Base-by-base conservation (phyloP, 2,888 invertebrate species). In the Orchesellides sinensis region DNA sequence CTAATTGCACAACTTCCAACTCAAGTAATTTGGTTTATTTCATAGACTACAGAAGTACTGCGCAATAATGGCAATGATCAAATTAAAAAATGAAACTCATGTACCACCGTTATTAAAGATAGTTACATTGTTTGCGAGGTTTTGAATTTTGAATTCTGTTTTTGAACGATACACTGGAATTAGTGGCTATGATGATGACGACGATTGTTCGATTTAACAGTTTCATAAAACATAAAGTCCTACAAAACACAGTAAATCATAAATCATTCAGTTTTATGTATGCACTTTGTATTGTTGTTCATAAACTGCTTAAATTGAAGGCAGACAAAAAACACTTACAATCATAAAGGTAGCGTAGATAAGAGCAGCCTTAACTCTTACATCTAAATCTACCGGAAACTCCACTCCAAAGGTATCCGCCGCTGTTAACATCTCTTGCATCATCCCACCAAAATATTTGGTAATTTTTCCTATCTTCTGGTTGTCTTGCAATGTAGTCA, bases 281-380 rank as follows among this genome's bases (percentile, higher is more conserved):
- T 40, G 17, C n/a, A 32, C 10, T 6, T 32, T 32, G 32, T 32
- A 32, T 32, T 10, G 32, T 32, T 47, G 12, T 47, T 49, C 2
- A n/a, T 12, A 19, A n/a, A n/a, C n/a, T n/a, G n/a, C 32, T 32
- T 6, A 32, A 32, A 6, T 32, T 32, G 5, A 6, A 32, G 32
- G 32, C 32, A 40, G 10, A 40, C n/a, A 5, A 10, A 40, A 40
- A 2, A 40, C 5, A 68, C 69, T 69, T 21, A 69, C 70, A 40
- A 72, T 72, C 40, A 72, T 23, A 21, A 72, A 72, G n/a, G 70
- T 40, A 14, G 70, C 56, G 27, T 56, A 72, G 6, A 72, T 56
- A n/a, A 72, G 45, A 23, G 45, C 59, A 27, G 56, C 70, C 59
- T 72, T 72, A n/a, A 72, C 19, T 40, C 59, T 56, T 10, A 72